These are phyloP conservation scores for Sebastes nivosus DNA, from an alignment of 2,797 vertebrate species.

Conservation along the genomic window DNA sequence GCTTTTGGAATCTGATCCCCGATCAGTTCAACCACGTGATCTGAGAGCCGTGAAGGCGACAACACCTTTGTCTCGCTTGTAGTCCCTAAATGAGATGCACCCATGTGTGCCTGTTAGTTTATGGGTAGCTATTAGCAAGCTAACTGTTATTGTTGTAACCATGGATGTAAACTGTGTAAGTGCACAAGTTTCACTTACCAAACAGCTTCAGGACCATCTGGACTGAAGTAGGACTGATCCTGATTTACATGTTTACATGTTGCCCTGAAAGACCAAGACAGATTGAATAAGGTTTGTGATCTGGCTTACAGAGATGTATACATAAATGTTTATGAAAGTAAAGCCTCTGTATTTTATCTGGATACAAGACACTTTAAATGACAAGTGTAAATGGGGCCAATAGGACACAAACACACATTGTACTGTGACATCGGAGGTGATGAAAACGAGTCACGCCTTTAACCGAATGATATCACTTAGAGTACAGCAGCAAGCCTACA, in stretches of 20 bases:
- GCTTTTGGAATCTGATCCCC: not conserved
- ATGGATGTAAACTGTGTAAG: not conserved
- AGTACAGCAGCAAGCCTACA: not conserved
- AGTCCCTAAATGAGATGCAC: not conserved
- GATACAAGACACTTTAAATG: not conserved
- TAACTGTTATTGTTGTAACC: not conserved
- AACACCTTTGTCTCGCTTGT: not conserved
- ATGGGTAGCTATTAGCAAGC: not conserved
- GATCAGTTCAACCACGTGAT: not conserved
- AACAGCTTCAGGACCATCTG: not conserved
- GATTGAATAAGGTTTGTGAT: not conserved
- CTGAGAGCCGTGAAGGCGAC: not conserved
- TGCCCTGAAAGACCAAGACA: not conserved
- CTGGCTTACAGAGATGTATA: not conserved
- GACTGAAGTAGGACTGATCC: not conserved
- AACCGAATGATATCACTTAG: not conserved
- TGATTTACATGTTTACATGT: not conserved
- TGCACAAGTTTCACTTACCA: not conserved
- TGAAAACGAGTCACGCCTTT: not conserved
- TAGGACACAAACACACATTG: not conserved
- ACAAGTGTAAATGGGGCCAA: not conserved
- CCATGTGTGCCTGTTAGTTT: not conserved
- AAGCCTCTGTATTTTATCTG: not conserved
- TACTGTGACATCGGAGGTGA: not conserved
- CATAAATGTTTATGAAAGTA: not conserved